Percentiles rank a stretch among this genome's conserved stretches.
Evolutionary conservation across 2,797 vertebrate species (phyloP).

Genomic region (Gallinago solitaria): DNA sequence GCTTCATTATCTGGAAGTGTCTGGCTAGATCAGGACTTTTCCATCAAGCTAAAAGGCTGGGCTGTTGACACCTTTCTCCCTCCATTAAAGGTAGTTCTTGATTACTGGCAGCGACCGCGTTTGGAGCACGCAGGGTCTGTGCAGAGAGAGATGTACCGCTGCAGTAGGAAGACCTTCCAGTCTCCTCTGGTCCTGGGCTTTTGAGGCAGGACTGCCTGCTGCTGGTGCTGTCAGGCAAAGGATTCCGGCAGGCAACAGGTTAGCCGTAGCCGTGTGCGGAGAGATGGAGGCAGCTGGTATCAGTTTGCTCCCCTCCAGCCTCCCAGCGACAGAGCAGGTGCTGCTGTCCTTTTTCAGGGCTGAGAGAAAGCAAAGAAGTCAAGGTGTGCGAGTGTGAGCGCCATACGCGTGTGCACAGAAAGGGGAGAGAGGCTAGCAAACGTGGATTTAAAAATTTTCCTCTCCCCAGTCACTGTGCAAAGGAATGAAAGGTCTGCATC

Average conservation of each 20-base stretch:
- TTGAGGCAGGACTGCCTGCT: not conserved
- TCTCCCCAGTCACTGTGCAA: constrained; percentile 11
- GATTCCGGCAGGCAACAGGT: constrained; percentile 73
- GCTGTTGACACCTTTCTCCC: constrained; percentile 15
- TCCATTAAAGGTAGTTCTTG: not conserved
- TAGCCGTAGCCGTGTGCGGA: not conserved
- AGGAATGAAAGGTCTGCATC: constrained; percentile 38
- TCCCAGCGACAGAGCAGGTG: not conserved
- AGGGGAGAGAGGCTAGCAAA: not conserved
- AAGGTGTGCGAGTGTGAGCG: not conserved
- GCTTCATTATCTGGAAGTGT: not conserved
- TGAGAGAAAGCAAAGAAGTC: not conserved
- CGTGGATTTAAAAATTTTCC: constrained; percentile 14
- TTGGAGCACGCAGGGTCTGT: not conserved
- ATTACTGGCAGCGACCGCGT: not conserved
- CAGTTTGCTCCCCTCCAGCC: not conserved
- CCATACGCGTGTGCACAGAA: not conserved
- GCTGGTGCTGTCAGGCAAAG: not conserved
- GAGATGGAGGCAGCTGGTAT: not conserved
- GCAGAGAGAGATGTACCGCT: not conserved
- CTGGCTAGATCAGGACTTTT: not conserved
- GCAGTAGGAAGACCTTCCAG: constrained; percentile 26
- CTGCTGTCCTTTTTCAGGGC: not conserved
- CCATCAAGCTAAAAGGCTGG: not conserved
- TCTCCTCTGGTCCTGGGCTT: not conserved